Base-by-base conservation (phyloP, 1,140 invertebrate genomes). In the Heliconius himera region DNA sequence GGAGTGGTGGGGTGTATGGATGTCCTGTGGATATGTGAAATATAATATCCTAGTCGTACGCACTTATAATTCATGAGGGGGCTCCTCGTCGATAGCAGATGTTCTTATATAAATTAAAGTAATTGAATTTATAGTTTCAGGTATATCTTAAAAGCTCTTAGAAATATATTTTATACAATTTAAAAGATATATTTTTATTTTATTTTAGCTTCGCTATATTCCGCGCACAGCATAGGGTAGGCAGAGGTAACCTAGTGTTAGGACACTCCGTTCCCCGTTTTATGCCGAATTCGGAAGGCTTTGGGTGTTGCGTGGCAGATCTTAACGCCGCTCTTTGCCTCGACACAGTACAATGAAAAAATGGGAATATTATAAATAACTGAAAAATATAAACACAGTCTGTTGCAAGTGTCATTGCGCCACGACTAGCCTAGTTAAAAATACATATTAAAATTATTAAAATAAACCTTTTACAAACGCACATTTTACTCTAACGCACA, bases 1-100 rank as follows among this genome's bases (percentile, higher is more conserved):
- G 81, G 70, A 80, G 74, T 71, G 51, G 71, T 77, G 36, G 74
- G 78, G 74, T 79, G 66, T 51, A 75, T 76, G 54, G 71, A 73
- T 73, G 51, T n/a, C 74, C 56, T 49, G 26, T 20, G 54, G 70
- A 82, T 73, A 73, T 73, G 74, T 77, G 77, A 78, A 72, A 78
- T 80, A 73, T 56, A 76, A 77, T 41, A 36, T 56, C 79, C 66
- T 77, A 73, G 49, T 18, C 33, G 56, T 71, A 41, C 56, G 33
- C 56, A 77, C 29, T 36, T 49, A 77, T 71, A 71, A 76, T 26
- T 70, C 36, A 76, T 60, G 26, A 70, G 9, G 11, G 38, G 6
- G 16, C 26, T 36, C 36, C 16, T 38, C 36, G 20, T 72, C 70
- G 26, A 66, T 66, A 66, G 11, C 22, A 60, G 9, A 60, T 60